phyloP scores from a whole-genome alignment of 2,888 invertebrate genomes.

The Tinea trinotella region DNA sequence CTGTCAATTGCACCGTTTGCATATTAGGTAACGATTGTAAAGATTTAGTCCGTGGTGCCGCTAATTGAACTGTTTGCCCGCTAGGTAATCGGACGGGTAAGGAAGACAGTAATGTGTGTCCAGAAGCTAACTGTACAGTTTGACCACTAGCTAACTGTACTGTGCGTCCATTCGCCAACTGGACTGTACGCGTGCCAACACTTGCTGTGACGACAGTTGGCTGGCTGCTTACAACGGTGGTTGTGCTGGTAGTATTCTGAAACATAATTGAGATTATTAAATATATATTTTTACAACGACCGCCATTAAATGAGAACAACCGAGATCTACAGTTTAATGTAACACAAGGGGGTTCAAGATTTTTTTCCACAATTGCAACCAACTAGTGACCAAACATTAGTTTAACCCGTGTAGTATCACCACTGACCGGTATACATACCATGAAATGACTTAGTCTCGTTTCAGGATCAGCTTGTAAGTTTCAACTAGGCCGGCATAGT shows the following conservation, averaged over 20 bases:
- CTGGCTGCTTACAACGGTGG: slow-evolving; percentile 42
- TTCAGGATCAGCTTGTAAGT: too few relatives aligned
- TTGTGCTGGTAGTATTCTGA: slow-evolving; percentile 38
- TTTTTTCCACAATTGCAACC: too few relatives aligned
- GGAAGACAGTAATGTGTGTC: slow-evolving; percentile 32
- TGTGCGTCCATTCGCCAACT: slow-evolving; percentile 51
- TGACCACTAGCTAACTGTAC: slow-evolving; percentile 48
- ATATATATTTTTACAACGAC: too few relatives aligned
- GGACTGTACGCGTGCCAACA: slow-evolving; percentile 43
- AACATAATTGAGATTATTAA: too few relatives aligned
- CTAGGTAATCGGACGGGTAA: slow-evolving; percentile 53
- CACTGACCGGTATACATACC: too few relatives aligned
- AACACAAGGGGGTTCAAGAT: too few relatives aligned
- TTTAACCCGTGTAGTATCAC: too few relatives aligned
- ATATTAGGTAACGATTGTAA: slow-evolving; percentile 31
- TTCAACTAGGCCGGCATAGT: too few relatives aligned
- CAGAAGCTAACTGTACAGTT: slow-evolving; percentile 42
- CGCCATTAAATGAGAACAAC: too few relatives aligned
- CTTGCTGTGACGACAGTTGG: slow-evolving; percentile 37
- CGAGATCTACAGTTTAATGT: too few relatives aligned
- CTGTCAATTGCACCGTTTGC: slow-evolving; percentile 51
- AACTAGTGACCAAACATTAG: too few relatives aligned
- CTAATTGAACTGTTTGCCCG: slow-evolving; percentile 56
- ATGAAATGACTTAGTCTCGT: too few relatives aligned
- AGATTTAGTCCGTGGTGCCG: slow-evolving; percentile 40